These are phyloP conservation scores for Sitophilus oryzae DNA, from an alignment of 1,140 invertebrate genomes.

Conservation along the genomic window DNA sequence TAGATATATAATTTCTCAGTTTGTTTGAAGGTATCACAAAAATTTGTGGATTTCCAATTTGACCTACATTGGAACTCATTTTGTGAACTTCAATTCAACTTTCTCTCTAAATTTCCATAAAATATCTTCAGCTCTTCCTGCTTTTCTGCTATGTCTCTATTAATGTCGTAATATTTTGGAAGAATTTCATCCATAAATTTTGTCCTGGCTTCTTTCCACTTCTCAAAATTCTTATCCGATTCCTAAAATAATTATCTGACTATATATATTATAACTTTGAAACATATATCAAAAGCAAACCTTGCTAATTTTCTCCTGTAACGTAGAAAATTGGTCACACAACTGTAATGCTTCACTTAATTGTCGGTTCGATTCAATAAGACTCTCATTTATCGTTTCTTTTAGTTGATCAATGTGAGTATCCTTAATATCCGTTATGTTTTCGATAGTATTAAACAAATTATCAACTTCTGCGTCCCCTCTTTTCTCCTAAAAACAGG, in stretches of 20 bases:
- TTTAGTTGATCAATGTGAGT: conserved; percentile 59
- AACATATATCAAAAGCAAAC: too few relatives aligned
- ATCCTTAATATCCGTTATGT: conserved; percentile 69
- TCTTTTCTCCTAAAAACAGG: conserved; percentile 58
- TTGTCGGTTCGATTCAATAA: conserved; percentile 60
- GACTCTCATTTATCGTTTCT: conserved; percentile 53
- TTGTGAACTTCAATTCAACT: conserved; percentile 56
- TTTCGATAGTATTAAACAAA: conserved; percentile 70
- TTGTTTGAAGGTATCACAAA: conserved; percentile 31
- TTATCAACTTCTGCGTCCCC: conserved; percentile 72
- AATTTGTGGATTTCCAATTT: conserved; percentile 25
- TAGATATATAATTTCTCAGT: conserved; percentile 28
- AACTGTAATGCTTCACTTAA: conserved; percentile 60
- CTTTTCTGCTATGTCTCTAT: conserved; percentile 71
- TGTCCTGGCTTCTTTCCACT: conserved; percentile 61
- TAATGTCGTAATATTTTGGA: conserved; percentile 64
- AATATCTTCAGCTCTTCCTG: conserved; percentile 64
- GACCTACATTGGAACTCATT: background rate
- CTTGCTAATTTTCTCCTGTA: conserved; percentile 48
- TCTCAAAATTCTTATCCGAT: conserved; percentile 52
- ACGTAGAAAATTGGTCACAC: conserved; percentile 51
- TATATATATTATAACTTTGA: too few relatives aligned
- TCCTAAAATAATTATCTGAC: too few relatives aligned
- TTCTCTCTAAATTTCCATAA: conserved; percentile 60
- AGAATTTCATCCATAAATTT: conserved; percentile 71